These are phyloP conservation scores for Drosophila lutescens DNA, from an alignment of 2,888 invertebrate species.

Conservation along the genomic window DNA sequence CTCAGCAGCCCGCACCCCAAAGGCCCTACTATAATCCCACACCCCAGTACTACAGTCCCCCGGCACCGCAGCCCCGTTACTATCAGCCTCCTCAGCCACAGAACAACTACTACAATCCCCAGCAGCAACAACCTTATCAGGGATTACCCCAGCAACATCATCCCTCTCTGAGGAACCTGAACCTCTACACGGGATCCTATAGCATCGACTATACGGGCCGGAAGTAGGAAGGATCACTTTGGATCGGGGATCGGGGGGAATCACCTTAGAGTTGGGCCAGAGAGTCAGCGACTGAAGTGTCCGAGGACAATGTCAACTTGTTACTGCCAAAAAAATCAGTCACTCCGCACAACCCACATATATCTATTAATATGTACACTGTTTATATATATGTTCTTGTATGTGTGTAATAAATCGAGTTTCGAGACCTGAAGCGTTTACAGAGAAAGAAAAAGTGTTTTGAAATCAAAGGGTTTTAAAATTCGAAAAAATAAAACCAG, in stretches of 20 bases:
- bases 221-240: constrained; percentile 66
- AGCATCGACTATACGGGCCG: constrained; percentile 90
- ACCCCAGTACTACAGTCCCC: constrained; percentile 79
- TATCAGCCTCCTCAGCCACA: constrained; percentile 78
- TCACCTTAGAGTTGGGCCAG: constrained; percentile 36
- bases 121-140: constrained; percentile 82
- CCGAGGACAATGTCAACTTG: constrained; percentile 67
- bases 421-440: constrained; percentile 35
- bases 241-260: constrained; percentile 3
- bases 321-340: constrained; percentile 79
- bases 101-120: constrained; percentile 72
- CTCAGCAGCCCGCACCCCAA: constrained; percentile 68
- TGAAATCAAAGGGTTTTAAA: not conserved
- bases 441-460: constrained; percentile 1
- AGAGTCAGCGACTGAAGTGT: constrained; percentile 71
- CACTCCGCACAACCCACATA: constrained; percentile 63
- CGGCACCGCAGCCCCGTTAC: constrained; percentile 78
- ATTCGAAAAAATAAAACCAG: not conserved
- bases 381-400: constrained; percentile 40
- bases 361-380: constrained; percentile 39
- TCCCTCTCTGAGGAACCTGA: constrained; percentile 89
- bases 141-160: constrained; percentile 88
- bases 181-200: constrained; percentile 91
- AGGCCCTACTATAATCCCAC: constrained; percentile 68
- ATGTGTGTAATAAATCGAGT: constrained; percentile 48